phyloP scores from a whole-genome alignment of 92 coral and sea anemone species.

The Phenganax subtilis region DNA sequence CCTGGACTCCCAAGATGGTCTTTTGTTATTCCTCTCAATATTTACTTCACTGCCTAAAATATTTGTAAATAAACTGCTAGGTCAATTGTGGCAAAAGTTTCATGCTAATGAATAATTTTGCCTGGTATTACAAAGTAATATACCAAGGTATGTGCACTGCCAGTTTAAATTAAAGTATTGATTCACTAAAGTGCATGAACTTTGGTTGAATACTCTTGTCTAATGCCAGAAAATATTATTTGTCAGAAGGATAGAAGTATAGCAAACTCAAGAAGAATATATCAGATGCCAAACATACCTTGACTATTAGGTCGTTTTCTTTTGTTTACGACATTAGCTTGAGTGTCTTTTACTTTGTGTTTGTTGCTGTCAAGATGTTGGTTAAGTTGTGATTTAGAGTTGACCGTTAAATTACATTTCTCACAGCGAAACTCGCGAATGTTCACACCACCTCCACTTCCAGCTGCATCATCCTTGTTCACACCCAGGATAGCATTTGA shows the following conservation, averaged over 20 bases:
- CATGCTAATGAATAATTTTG: too few relatives aligned
- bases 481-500: constrained; percentile 56
- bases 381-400: constrained; percentile 62
- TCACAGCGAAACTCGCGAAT: constrained; percentile 60
- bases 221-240: too few relatives aligned
- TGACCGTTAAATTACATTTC: constrained; percentile 57
- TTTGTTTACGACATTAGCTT: not conserved
- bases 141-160: too few relatives aligned
- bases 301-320: not conserved
- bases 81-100: too few relatives aligned
- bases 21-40: not conserved
- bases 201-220: too few relatives aligned
- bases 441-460: constrained; percentile 59
- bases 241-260: not conserved
- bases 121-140: too few relatives aligned
- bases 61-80: not conserved
- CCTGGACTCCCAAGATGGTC: not conserved
- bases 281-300: not conserved
- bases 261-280: not conserved
- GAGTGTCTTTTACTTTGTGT: constrained; percentile 41
- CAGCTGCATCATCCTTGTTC: constrained; percentile 24
- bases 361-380: constrained; percentile 73
- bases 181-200: too few relatives aligned
- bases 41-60: constrained; percentile 2
- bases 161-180: too few relatives aligned